phyloP scores from a whole-genome alignment of 2,888 invertebrate species.

The Petrophora chlorosata region DNA sequence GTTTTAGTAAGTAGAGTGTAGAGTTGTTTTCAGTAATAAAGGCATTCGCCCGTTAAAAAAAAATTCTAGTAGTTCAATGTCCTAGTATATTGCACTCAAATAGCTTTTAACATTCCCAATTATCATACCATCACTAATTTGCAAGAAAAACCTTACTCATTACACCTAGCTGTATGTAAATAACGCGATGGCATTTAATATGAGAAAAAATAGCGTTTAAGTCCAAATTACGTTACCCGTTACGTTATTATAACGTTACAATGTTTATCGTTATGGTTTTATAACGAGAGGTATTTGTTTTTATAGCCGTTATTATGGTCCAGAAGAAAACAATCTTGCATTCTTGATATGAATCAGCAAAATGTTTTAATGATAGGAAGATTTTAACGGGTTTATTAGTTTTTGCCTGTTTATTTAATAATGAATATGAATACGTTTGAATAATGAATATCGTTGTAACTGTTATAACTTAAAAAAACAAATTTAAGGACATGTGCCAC shows the following conservation, averaged over 20 bases:
- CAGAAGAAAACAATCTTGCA: slow-evolving; percentile 7
- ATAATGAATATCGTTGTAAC: no score
- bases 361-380: slow-evolving; percentile 10
- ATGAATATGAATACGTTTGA: neutral
- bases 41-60: no score
- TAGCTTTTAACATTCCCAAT: no score
- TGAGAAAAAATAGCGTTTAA: slow-evolving; percentile 36
- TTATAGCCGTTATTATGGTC: slow-evolving; percentile 12
- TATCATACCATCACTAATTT: no score
- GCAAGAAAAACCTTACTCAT: neutral
- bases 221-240: slow-evolving; percentile 46
- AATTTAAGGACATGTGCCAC: no score
- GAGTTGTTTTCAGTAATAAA: no score
- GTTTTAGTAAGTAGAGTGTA: no score
- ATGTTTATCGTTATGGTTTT: slow-evolving; percentile 26
- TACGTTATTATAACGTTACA: slow-evolving; percentile 40
- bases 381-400: slow-evolving; percentile 18
- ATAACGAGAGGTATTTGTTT: slow-evolving; percentile 26
- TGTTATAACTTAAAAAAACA: no score
- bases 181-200: slow-evolving; percentile 26
- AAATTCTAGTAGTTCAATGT: no score
- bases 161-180: slow-evolving; percentile 14
- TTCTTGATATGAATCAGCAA: slow-evolving; percentile 12
- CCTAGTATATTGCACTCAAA: no score
- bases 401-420: neutral